Evolutionary conservation across 2,888 invertebrate species (phyloP), one percentile per base, ranked within the genome.

Genomic region (Drosophila siamana): DNA sequence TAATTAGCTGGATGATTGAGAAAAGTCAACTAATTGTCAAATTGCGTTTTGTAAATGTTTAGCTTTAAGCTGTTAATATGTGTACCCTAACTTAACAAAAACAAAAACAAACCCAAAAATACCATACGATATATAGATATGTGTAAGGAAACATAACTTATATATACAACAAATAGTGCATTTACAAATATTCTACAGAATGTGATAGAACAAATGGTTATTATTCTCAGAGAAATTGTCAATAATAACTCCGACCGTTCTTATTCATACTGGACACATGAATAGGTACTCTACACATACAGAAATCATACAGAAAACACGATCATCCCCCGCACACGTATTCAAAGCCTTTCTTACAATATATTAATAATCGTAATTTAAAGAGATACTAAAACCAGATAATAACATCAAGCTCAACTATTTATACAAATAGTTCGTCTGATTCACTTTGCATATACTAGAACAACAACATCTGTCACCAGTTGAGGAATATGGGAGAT

Each of bases 141-240:
- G 40, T 26, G 8, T 16, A 41, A 22, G 24, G 13, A 22, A 51
- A 51, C 47, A 47, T 63, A 40, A 46, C 52, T 52, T 41, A 52
- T 46, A 65, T 43, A 50, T 44, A 54, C 13, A 43, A 69, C 50
- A 51, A 33, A 28, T 50, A 28, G 47, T 56, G 71, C 69, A 70
- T 70, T 70, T 70, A 70, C 33, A 62, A 50, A 40, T 61, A 50
- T 36, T 69, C 69, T 54, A 60, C 65, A 71, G 68, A 68, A 61
- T 76, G 83, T 82, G 68, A 76, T 79, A 69, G 75, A 74, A 74
- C 74, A 74, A 41, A 74, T 69, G 64, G 74, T 74, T 55, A 11
- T 24, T 13, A 48, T 36, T 62, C 63, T 9, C 9, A 11, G 30
- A 9, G 11, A 30, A 2, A 11, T 76, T 63, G 43, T 22, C 4